These are phyloP conservation scores for Anorthoa munda DNA, from an alignment of 2,888 invertebrate species.

Conservation along the genomic window DNA sequence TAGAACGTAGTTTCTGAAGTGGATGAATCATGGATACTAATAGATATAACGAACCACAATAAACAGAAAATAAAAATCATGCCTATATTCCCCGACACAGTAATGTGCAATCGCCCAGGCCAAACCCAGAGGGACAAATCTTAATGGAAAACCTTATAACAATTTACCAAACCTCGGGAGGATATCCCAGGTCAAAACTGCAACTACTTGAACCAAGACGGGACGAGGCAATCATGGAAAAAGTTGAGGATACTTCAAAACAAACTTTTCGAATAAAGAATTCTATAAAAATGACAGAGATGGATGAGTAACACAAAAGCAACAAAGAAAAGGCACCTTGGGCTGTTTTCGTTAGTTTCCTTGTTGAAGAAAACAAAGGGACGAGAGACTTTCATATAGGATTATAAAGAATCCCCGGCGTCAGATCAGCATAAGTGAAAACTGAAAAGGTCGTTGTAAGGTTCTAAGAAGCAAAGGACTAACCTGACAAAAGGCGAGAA, in stretches of 20 bases:
- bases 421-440: not conserved
- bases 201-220: not conserved
- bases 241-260: not conserved
- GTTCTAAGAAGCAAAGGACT: not conserved
- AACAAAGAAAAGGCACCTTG: not conserved
- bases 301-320: conserved; percentile 1
- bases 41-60: not conserved
- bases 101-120: not conserved
- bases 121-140: not conserved
- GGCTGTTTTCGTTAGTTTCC: not conserved
- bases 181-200: not conserved
- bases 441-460: not conserved
- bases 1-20: conserved; percentile 2
- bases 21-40: not conserved
- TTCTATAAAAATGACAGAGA: not conserved
- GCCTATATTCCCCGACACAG: too few relatives aligned
- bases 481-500: not conserved
- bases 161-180: not conserved
- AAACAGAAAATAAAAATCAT: not conserved
- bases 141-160: not conserved
- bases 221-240: not conserved
- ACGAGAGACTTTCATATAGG: too few relatives aligned
- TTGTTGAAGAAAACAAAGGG: conserved; percentile 11
- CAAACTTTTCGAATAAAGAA: not conserved
- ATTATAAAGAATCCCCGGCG: not conserved